Percentiles rank a stretch among this genome's conserved stretches.
These are phyloP conservation scores for Hippasteria phrygiana DNA, from an alignment of 53 echinoderm and acorn worm genomes.

Conservation along the genomic window DNA sequence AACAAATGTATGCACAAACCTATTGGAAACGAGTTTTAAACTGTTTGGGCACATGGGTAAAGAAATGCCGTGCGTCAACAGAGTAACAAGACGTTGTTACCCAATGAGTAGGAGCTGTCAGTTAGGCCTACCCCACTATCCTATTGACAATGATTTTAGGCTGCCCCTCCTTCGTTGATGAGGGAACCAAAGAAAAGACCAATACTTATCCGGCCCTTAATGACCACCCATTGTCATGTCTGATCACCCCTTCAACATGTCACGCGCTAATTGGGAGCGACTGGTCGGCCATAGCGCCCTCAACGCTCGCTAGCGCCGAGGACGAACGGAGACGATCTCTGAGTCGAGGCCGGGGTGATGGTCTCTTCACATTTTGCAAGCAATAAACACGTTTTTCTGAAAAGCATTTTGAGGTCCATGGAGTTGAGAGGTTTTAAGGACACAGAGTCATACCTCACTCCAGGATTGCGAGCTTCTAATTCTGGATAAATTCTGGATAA, in stretches of 20 bases:
- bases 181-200: constrained; percentile 49
- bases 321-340: no score
- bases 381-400: no score
- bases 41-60: neutral
- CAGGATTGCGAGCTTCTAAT: no score
- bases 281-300: constrained; percentile 39
- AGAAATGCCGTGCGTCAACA: no score
- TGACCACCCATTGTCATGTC: constrained; percentile 49
- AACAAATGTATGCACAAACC: no score
- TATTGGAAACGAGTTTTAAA: neutral
- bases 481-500: no score
- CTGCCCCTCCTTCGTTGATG: constrained; percentile 49
- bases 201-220: constrained; percentile 29
- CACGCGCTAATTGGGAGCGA: constrained; percentile 41
- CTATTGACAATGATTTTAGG: neutral
- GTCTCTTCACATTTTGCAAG: no score
- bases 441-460: no score
- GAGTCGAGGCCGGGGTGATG: no score
- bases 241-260: constrained; percentile 33
- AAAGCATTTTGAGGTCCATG: no score
- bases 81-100: constrained; percentile 2
- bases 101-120: constrained; percentile 24
- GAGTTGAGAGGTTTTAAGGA: no score
- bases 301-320: neutral
- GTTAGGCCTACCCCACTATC: constrained; percentile 21